Evolutionary conservation across 2,113 vertebrate genomes (phyloP), one percentile per base, ranked within the genome.

Genomic region (Callocephalon fimbriatum): DNA sequence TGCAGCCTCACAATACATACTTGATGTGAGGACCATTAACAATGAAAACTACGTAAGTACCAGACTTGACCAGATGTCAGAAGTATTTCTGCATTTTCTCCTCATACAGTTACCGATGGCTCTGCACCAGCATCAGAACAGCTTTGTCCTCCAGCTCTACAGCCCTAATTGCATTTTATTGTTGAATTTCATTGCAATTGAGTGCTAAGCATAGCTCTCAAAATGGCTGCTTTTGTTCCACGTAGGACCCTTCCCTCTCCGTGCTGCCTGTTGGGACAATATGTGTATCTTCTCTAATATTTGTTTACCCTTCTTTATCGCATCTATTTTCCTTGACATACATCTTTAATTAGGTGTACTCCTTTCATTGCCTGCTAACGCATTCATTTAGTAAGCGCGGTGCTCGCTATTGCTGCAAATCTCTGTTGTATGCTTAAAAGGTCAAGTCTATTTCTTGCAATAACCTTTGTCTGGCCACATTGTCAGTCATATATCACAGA

Each of bases 341-440:
- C 87, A 86, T 96, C 95, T 97, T 96, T 96, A 97, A 98, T 96
- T 82, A 90, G 93, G 66, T 72, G 70, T 44, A 90, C 37, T 91
- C 78, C 31, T 92, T 95, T 94, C 65, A 44, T 45, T 94, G 81
- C 90, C 91, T 94, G 79, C 72, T 88, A 95, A 94, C 61, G 80
- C 47, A 45, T 93, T 96, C 58, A 87, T 96, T 96, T 97, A 71
- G 74, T 42, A 94, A 86, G 75, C 5, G 1, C 7, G 12, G 73
- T 27, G 65, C 82, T 93, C 71, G 29, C 66, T 84, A 45, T 38
- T 88, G 48, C 83, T 94, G 90, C 65, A 98, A 89, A 94, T 90
- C 86, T 88, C 83, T 53, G 35, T 26, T 73, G 76, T 72, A 47
- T 6, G 22, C 54, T 83, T 95, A 37, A 96, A 97, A 92, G 87